Evolutionary conservation across 2,797 vertebrate species (phyloP).

Genomic region (Artibeus jamaicensis): DNA sequence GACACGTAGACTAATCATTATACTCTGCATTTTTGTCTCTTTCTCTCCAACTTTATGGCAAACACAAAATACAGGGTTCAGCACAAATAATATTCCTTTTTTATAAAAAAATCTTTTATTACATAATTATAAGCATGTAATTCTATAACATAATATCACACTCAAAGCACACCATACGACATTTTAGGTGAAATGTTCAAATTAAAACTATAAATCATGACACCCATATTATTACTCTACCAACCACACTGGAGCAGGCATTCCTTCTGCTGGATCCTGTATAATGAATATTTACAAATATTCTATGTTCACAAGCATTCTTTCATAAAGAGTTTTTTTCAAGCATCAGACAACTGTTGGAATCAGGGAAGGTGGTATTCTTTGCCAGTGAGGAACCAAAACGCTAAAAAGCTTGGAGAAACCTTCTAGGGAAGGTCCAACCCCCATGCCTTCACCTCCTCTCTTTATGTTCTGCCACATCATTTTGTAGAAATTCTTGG

Average conservation of each 20-base stretch:
- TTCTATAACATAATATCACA: too few species aligned
- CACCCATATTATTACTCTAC: too few species aligned
- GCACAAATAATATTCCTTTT: too few species aligned
- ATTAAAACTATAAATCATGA: too few species aligned
- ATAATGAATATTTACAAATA: neutral
- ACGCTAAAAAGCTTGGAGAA: neutral
- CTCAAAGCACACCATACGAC: too few species aligned
- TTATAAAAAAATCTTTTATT: too few species aligned
- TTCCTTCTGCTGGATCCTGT: too few species aligned
- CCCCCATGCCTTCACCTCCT: neutral
- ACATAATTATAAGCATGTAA: too few species aligned
- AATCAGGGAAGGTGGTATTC: neutral
- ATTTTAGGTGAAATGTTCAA: too few species aligned
- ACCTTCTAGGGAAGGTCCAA: accelerated
- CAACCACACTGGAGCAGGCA: too few species aligned
- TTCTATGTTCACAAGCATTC: neutral
- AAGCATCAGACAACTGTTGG: neutral
- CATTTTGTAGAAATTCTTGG: neutral
- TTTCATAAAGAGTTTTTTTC: neutral
- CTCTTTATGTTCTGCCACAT: neutral
- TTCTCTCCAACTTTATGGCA: neutral
- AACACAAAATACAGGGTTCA: neutral
- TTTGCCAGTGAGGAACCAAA: neutral
- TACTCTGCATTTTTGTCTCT: neutral
- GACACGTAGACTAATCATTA: neutral